A percentile compares a stretch with the other conserved stretches of the same genome.
Evolutionary conservation across 1,140 invertebrate species (phyloP).

Genomic region (Asbolus verrucosus): DNA sequence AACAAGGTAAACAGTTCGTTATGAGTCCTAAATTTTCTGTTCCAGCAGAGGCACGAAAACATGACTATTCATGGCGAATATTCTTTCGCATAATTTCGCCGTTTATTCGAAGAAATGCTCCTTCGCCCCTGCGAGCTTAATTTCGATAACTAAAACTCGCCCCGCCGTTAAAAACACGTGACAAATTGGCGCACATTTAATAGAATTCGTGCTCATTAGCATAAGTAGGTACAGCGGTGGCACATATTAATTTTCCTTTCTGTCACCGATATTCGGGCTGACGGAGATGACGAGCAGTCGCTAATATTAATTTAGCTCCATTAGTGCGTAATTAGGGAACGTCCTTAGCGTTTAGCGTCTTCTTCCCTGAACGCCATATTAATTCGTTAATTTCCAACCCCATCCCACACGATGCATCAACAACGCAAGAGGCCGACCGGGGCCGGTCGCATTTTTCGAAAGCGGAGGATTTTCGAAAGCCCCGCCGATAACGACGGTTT

Average conservation of each 20-base stretch:
- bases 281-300: constrained; percentile 42
- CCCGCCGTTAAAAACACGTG: background rate
- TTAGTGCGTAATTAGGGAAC: constrained; percentile 47
- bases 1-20: constrained; percentile 24
- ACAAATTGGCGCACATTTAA: background rate
- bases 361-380: constrained; percentile 35
- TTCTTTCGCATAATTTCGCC: constrained; percentile 13
- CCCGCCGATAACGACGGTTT: constrained; percentile 12
- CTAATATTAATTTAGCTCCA: constrained; percentile 49
- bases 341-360: constrained; percentile 43
- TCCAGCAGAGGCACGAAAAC: background rate
- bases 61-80: constrained; percentile 13
- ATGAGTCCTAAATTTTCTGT: constrained; percentile 22
- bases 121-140: too few relatives aligned
- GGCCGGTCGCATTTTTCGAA: too few relatives aligned
- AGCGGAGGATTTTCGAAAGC: too few relatives aligned
- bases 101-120: background rate
- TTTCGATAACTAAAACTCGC: too few relatives aligned
- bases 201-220: constrained; percentile 9
- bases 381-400: constrained; percentile 41
- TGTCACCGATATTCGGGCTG: constrained; percentile 42
- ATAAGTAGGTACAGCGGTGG: constrained; percentile 24
- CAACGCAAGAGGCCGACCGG: too few relatives aligned
- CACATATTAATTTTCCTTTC: constrained; percentile 44
- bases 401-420: background rate